Percentiles rank a stretch among this genome's conserved stretches.
Conservation (phyloP, 1,140 invertebrate species). For the Mactra quadrangularis region DNA sequence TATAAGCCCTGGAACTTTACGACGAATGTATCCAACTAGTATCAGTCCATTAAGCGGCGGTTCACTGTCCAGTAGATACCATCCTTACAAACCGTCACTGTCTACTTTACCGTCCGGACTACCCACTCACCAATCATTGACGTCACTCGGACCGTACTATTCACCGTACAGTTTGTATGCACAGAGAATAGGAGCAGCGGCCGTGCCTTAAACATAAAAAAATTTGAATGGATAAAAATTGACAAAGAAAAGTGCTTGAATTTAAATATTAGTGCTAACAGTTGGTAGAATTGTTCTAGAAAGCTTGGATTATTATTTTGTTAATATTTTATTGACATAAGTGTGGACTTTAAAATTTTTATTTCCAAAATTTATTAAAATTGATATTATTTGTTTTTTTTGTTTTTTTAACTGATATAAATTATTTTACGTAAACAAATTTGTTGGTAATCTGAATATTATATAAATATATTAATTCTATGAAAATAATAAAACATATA, state of each 20-base stretch:
- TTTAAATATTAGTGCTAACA: background rate
- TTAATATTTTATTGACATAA: too few species aligned
- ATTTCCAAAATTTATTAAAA: too few species aligned
- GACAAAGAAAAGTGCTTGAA: background rate
- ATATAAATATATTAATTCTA: background rate
- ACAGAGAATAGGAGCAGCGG: conserved; percentile 93
- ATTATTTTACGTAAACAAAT: background rate
- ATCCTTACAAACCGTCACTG: conserved; percentile 89
- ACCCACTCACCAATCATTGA: conserved; percentile 86
- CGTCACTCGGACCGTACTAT: conserved; percentile 89
- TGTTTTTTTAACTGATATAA: background rate
- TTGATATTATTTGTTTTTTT: background rate
- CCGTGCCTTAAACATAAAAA: conserved; percentile 85
- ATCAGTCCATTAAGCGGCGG: conserved; percentile 89
- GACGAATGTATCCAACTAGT: conserved; percentile 92
- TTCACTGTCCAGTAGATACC: conserved; percentile 89
- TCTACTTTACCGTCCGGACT: conserved; percentile 68
- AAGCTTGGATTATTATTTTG: too few species aligned
- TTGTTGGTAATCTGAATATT: background rate
- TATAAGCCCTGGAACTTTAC: conserved; percentile 85
- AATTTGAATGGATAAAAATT: background rate
- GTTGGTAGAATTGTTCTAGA: too few species aligned
- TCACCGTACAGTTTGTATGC: conserved; percentile 96
- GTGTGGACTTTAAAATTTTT: too few species aligned
- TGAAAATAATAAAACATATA: background rate